Conservation (phyloP, 2,888 invertebrate species). For the Halictus quadricinctus region DNA sequence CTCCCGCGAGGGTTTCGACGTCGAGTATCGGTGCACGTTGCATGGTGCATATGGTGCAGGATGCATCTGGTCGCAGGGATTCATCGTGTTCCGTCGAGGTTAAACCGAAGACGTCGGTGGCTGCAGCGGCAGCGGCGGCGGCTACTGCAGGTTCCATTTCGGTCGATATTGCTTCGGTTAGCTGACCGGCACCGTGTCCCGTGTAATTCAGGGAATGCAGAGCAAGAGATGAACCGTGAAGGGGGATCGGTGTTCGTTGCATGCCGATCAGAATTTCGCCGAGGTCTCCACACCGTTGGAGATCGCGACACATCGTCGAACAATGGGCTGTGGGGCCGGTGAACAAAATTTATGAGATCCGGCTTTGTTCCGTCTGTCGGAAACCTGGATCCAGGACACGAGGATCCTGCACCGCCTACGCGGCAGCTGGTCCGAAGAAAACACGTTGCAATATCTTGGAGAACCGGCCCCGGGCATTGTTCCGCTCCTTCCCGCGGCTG, state of each 20-base stretch:
- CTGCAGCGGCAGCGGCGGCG: slow-evolving; percentile 26
- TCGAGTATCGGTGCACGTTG: neutral
- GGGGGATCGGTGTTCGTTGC: slow-evolving; percentile 2
- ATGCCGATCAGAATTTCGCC: slow-evolving; percentile 2
- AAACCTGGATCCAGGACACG: neutral
- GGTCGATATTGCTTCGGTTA: slow-evolving; percentile 45
- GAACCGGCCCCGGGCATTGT: neutral
- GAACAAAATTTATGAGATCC: slow-evolving; percentile 7
- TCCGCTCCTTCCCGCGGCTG: neutral
- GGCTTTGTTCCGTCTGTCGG: slow-evolving; percentile 2
- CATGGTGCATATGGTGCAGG: neutral
- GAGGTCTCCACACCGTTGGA: neutral
- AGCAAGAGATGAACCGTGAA: neutral
- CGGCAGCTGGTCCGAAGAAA: neutral
- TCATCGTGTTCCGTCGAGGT: neutral
- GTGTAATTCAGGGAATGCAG: slow-evolving; percentile 3
- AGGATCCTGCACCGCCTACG: neutral
- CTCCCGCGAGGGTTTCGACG: neutral
- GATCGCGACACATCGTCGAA: slow-evolving; percentile 22
- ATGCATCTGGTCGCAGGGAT: neutral
- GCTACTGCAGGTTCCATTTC: slow-evolving; percentile 22
- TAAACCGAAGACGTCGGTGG: neutral
- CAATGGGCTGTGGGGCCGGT: neutral
- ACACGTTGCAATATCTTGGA: slow-evolving; percentile 6
- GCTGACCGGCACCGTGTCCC: neutral